Base-by-base conservation (phyloP, 2,888 invertebrate genomes). In the Folsomia manolachei region DNA sequence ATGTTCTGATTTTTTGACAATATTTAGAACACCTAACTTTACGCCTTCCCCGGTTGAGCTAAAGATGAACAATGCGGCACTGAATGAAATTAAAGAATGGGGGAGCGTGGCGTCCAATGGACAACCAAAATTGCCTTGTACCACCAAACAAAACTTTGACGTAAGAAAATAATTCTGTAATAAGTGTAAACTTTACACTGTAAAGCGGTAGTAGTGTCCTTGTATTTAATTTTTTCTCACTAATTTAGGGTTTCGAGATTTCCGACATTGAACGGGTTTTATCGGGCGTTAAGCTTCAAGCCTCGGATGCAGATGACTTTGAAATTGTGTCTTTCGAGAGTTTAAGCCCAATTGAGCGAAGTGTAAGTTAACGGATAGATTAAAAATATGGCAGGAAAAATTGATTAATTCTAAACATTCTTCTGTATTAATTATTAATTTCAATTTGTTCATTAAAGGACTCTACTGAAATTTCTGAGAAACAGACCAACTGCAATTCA, bases 321-420 rank as follows among this genome's bases (percentile, higher is more conserved):
- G 72, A 76, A 65, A 79, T 79, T 25, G 60, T 75, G 11, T 76
- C 75, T 26, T 27, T 79, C 11, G 76, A 74, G 23, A 71, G 71
- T 19, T 63, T 60, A 21, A 68, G 71, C 1, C 1, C 25, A 21
- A 62, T 25, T 0, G 19, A 53, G 7, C 53, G 61, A n/a, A 56
- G n/a, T 18, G 56, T 56, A 56, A 56, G 18, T 18, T 56, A 21
- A 19, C 4, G 56, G 19, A 56, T 56, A 56, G n/a, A 19, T 56
- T 56, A n/a, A 56, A 4, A 19, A 56, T 19, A 56, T 4, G 4
- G 18, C 7, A 56, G 19, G 4, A 56, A 18, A 11, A 51, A 51
- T 51, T 11, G 18, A 11, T 11, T 11, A 56, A 14, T 56, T 18
- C 56, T 56, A 7, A 19, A 19, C n/a, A 19, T 56, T 51, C 18